Percentiles rank a stretch among this genome's conserved stretches.
Evolutionary conservation across 53 echinoderm and acorn worm species (phyloP).

Genomic region (Mesocentrotus franciscanus): DNA sequence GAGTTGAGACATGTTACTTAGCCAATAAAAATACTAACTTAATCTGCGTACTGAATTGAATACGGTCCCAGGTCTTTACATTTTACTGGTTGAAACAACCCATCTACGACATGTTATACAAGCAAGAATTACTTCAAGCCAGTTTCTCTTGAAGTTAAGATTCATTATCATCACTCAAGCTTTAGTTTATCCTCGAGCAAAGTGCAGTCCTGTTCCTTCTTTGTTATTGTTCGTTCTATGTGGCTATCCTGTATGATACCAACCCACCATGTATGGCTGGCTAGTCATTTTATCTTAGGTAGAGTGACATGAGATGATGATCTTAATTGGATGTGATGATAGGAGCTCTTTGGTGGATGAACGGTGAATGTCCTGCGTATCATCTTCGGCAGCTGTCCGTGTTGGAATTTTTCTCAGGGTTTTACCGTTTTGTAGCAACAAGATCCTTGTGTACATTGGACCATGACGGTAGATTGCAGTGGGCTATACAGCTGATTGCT

Average conservation of each 20-base stretch:
- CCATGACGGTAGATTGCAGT: not conserved
- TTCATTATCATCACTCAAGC: not conserved
- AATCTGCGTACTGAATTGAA: too few relatives aligned
- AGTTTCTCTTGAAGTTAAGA: not conserved
- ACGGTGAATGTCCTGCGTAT: not conserved
- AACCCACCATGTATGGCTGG: not conserved
- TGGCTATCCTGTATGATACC: not conserved
- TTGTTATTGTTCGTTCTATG: not conserved
- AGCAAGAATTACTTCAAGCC: not conserved
- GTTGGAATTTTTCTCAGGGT: slow-evolving; percentile 17
- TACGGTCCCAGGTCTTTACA: not conserved
- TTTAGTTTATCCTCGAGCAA: not conserved
- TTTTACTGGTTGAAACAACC: not conserved
- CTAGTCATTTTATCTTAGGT: not conserved
- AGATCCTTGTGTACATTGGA: not conserved
- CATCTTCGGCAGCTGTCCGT: not conserved
- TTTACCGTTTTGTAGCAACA: not conserved
- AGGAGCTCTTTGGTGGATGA: not conserved
- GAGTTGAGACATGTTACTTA: too few relatives aligned
- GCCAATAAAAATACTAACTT: too few relatives aligned
- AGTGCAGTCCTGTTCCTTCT: not conserved
- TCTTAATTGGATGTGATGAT: not conserved
- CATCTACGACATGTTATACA: not conserved
- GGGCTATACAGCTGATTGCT: not conserved
- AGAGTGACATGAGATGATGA: not conserved